These are phyloP conservation scores for Bradysia coprophila DNA, from an alignment of 1,140 invertebrate genomes.

Conservation along the genomic window DNA sequence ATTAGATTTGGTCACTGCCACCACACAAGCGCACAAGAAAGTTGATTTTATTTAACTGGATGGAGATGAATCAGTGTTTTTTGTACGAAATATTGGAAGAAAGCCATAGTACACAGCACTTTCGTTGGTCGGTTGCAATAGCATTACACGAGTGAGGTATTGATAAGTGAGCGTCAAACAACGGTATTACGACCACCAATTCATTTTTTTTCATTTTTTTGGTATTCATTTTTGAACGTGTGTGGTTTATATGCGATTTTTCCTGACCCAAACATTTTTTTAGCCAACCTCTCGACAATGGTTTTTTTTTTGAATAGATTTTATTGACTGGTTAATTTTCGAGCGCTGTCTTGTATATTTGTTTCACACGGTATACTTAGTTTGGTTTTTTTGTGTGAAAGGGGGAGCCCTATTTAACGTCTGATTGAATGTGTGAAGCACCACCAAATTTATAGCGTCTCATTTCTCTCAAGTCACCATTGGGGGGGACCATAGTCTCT, in stretches of 20 bases:
- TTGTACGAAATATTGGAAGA: neutral
- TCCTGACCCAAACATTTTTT: neutral
- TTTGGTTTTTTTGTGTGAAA: too few species aligned
- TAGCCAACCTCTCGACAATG: neutral
- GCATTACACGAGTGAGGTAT: too few species aligned
- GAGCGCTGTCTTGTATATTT: too few species aligned
- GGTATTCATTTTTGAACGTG: too few species aligned
- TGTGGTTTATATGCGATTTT: too few species aligned
- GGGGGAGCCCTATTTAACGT: neutral
- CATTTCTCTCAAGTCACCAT: constrained; percentile 3
- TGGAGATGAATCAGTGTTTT: constrained; percentile 1
- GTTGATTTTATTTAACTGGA: constrained; percentile 1
- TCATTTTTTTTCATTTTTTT: neutral
- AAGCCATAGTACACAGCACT: neutral
- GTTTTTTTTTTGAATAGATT: too few species aligned
- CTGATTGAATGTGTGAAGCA: constrained; percentile 1
- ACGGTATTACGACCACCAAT: neutral
- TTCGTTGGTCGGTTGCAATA: neutral
- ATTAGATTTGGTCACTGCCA: neutral
- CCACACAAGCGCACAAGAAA: neutral
- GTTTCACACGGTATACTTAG: too few species aligned
- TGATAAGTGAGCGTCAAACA: too few species aligned
- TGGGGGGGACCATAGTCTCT: neutral
- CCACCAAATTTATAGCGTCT: constrained; percentile 1
- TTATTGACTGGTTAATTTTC: too few species aligned